phyloP scores from a whole-genome alignment of 2,888 invertebrate species.

The Oeneis ivallda region DNA sequence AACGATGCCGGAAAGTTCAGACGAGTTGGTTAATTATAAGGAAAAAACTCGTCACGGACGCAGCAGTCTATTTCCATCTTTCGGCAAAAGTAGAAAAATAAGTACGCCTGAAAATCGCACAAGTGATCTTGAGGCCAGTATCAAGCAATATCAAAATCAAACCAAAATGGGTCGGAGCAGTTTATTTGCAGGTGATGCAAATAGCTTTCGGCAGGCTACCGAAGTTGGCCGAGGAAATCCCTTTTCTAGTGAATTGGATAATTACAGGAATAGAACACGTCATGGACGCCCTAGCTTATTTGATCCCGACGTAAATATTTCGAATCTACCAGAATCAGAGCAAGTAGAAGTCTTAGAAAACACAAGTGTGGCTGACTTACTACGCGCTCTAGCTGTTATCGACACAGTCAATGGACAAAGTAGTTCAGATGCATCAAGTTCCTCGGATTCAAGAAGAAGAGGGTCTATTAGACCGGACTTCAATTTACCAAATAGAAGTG shows the following conservation, averaged over 20 bases:
- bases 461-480: conserved; percentile 68
- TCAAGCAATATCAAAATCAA: conserved; percentile 67
- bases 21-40: conserved; percentile 71
- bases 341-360: conserved; percentile 87
- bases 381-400: conserved; percentile 88
- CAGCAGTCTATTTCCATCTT: conserved; percentile 68
- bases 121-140: conserved; percentile 67
- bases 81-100: conserved; percentile 68
- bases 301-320: conserved; percentile 69
- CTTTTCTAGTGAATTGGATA: conserved; percentile 62
- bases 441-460: conserved; percentile 53
- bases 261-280: conserved; percentile 66
- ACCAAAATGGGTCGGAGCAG: conserved; percentile 59
- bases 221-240: conserved; percentile 49
- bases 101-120: conserved; percentile 56
- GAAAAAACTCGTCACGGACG: conserved; percentile 68
- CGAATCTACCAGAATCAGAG: conserved; percentile 65
- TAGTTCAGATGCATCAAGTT: conserved; percentile 34
- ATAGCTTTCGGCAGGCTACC: conserved; percentile 50
- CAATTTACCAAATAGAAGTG: conserved; percentile 52
- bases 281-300: conserved; percentile 73
- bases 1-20: conserved; percentile 70
- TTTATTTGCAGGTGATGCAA: conserved; percentile 56
- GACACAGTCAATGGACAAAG: conserved; percentile 61
- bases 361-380: conserved; percentile 90